phyloP scores from a whole-genome alignment of 2,888 invertebrate species.

The Diloba caeruleocephala region DNA sequence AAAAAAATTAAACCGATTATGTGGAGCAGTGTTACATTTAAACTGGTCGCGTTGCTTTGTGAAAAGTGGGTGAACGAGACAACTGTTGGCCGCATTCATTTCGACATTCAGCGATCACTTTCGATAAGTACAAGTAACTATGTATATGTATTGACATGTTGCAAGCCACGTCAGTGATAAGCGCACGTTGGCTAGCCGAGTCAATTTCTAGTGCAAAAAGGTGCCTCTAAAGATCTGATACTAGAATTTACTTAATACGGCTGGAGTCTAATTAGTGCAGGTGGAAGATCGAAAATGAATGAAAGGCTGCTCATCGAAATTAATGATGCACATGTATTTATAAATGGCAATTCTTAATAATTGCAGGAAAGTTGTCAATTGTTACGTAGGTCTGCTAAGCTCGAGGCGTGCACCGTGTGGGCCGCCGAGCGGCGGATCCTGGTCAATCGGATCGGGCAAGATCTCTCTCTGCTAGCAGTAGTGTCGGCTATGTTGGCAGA shows the following conservation, averaged over 20 bases:
- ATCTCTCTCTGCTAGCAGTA: too few relatives aligned
- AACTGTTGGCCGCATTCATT: constrained; percentile 59
- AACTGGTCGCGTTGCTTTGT: constrained; percentile 68
- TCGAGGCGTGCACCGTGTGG: too few relatives aligned
- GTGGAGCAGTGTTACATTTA: constrained; percentile 61
- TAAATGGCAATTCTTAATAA: too few relatives aligned
- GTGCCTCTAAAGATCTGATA: constrained; percentile 4
- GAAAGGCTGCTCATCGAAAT: constrained; percentile 22
- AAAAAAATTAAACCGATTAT: constrained; percentile 46
- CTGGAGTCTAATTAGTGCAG: constrained; percentile 22
- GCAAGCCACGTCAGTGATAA: constrained; percentile 59
- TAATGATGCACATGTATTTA: constrained; percentile 22
- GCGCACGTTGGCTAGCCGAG: constrained; percentile 24
- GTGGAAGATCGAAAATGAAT: constrained; percentile 21
- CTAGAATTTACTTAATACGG: constrained; percentile 42
- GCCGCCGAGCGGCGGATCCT: too few relatives aligned
- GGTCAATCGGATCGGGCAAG: too few relatives aligned
- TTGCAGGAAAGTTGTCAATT: too few relatives aligned
- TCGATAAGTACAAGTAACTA: constrained; percentile 50
- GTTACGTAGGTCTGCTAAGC: too few relatives aligned
- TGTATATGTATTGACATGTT: constrained; percentile 62
- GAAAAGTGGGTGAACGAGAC: constrained; percentile 82
- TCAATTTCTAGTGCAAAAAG: constrained; percentile 31
- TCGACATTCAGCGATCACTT: constrained; percentile 73
- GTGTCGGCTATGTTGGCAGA: too few relatives aligned